Percentiles rank a stretch among this genome's conserved stretches.
These are phyloP conservation scores for Podarcis cretensis DNA, from an alignment of 2,113 vertebrate species.

Conservation along the genomic window DNA sequence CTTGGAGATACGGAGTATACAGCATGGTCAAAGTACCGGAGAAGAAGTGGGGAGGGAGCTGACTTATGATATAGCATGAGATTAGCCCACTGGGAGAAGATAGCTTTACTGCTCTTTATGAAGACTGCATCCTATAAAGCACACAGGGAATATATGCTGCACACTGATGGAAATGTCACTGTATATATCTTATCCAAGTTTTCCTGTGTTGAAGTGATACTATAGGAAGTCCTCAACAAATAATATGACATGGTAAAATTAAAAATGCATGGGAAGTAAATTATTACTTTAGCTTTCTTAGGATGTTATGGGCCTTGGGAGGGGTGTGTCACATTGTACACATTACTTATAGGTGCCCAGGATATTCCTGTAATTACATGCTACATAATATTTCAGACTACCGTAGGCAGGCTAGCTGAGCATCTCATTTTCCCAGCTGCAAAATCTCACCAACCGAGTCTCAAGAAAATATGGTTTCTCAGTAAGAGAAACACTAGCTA, in stretches of 20 bases:
- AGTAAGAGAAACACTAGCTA: background rate
- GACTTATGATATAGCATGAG: background rate
- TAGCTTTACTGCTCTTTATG: background rate
- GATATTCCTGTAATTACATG: background rate
- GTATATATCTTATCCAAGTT: background rate
- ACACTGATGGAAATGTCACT: background rate
- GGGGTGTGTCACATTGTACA: background rate
- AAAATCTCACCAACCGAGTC: background rate
- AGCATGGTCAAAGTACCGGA: background rate
- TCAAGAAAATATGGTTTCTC: background rate
- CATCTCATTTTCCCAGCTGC: constrained; percentile 4
- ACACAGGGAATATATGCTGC: background rate
- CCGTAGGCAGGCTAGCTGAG: background rate
- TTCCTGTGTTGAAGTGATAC: background rate
- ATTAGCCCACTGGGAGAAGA: background rate
- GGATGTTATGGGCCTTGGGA: background rate
- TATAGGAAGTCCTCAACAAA: background rate
- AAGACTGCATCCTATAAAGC: background rate
- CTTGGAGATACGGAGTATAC: too few species aligned
- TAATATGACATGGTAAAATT: background rate
- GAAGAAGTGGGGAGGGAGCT: background rate
- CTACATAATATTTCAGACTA: background rate
- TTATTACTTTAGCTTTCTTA: background rate
- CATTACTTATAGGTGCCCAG: background rate
- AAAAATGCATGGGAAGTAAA: background rate